Percentiles rank a stretch among this genome's conserved stretches.
These are phyloP conservation scores for Lasioglossum albipes DNA, from an alignment of 1,140 invertebrate species.

Conservation along the genomic window DNA sequence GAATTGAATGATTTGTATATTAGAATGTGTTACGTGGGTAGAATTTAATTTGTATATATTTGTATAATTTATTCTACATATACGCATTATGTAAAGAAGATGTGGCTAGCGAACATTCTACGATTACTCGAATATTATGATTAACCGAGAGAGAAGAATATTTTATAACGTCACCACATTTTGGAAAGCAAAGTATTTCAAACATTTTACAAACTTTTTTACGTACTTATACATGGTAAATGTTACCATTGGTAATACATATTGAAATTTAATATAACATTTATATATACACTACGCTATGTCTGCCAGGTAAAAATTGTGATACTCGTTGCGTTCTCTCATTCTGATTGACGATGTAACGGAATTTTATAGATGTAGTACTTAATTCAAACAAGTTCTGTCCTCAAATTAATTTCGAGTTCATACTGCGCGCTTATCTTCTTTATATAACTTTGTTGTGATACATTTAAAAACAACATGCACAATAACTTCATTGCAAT, in stretches of 20 bases:
- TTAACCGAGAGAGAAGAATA: not conserved
- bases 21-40: conserved; percentile 40
- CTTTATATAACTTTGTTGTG: conserved; percentile 35
- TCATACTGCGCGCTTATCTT: conserved; percentile 6
- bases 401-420: conserved; percentile 15
- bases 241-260: too few species aligned
- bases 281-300: not conserved
- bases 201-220: conserved; percentile 2
- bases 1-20: conserved; percentile 51
- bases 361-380: conserved; percentile 35
- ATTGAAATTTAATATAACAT: not conserved
- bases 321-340: not conserved
- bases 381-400: conserved; percentile 18
- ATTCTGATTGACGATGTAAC: conserved; percentile 19
- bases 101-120: conserved; percentile 12
- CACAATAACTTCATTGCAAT: conserved; percentile 19
- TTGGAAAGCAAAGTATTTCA: not conserved
- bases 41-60: conserved; percentile 57
- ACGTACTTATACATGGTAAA: not conserved
- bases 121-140: conserved; percentile 7
- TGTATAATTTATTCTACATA: conserved; percentile 54
- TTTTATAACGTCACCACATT: not conserved
- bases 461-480: conserved; percentile 22
- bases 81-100: conserved; percentile 49
- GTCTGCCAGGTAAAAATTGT: not conserved